Evolutionary conservation across 30 jellyfish, hydroid and myxozoan genomes (phyloP).

Genomic region (Cassiopea xamachana): DNA sequence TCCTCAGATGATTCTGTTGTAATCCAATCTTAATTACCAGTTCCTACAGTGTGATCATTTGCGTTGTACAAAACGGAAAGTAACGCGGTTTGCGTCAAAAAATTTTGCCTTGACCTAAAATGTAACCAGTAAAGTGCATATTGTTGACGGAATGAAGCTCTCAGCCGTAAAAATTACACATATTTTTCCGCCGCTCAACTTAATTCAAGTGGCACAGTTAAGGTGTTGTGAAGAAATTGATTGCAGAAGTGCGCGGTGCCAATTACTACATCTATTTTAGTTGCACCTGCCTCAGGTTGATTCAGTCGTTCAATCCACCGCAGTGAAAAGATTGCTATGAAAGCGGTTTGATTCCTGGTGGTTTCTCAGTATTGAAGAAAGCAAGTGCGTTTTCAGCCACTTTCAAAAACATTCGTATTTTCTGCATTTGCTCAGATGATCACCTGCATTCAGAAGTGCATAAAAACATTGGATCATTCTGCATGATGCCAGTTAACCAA

Average conservation of each 20-base stretch:
- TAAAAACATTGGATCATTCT: not conserved
- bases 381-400: constrained; percentile 7
- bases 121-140: no score
- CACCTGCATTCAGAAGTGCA: constrained; percentile 1
- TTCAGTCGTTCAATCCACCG: not conserved
- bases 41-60: no score
- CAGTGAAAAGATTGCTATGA: not conserved
- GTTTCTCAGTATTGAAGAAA: constrained; percentile 9
- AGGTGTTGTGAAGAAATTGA: not conserved
- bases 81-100: no score
- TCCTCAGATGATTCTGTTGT: no score
- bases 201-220: not conserved
- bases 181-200: not conserved
- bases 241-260: not conserved
- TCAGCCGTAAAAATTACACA: no score
- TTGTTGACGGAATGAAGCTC: no score
- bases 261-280: not conserved
- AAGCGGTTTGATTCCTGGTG: constrained; percentile 4
- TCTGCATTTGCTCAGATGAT: constrained; percentile 27
- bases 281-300: not conserved
- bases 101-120: no score
- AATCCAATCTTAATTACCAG: no score
- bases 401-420: constrained; percentile 1
- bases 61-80: no score
- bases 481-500: not conserved